Evolutionary conservation across 2,888 invertebrate genomes (phyloP), one percentile per base, ranked within the genome.

Genomic region (Pimpla rufipes): DNA sequence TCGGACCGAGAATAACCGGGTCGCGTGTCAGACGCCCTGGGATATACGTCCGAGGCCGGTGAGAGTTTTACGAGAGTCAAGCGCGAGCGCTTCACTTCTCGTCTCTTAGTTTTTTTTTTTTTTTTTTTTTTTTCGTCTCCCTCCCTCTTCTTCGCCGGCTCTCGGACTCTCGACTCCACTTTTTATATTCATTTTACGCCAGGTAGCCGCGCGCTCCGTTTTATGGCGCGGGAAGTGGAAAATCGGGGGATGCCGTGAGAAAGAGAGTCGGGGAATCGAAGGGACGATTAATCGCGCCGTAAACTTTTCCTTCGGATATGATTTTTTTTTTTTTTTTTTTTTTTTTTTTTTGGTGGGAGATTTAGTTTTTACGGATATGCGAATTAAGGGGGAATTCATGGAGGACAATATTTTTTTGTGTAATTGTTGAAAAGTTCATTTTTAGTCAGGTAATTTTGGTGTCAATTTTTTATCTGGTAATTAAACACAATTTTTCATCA

Each of bases 1-100:
- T 50, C 55, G 23, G 18, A 70, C 21, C 70, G 71, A 73, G 71
- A 76, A 64, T 70, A 75, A 79, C 64, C 70, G 50, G 70, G 79
- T 83, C 79, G 79, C 70, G 74, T 47, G 59, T 78, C 45, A 68
- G 59, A 80, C 62, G 66, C 66, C 13, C 35, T 37, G 13, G 45
- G 40, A 76, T 67, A 77, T 57, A 76, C 62, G 29, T 29, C 55
- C 45, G 59, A 59, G 59, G 23, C 29, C 29, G 23, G 16, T 42
- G 66, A 57, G 57, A 57, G 66, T 67, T 76, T 76, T 67, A 68
- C 77, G 66, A 76, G 67, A 45, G 45, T 67, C 57, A 42, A 71
- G 42, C 71, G 11, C 45, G 55, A 55, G 11, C 23, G 57, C 42
- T 29, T 57, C 45, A 57, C 45, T 57, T 45, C 57, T 47, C 18